A percentile compares a stretch with the other conserved stretches of the same genome.
phyloP scores from a whole-genome alignment of 2,888 invertebrate species.

The Drosophila affinis region DNA sequence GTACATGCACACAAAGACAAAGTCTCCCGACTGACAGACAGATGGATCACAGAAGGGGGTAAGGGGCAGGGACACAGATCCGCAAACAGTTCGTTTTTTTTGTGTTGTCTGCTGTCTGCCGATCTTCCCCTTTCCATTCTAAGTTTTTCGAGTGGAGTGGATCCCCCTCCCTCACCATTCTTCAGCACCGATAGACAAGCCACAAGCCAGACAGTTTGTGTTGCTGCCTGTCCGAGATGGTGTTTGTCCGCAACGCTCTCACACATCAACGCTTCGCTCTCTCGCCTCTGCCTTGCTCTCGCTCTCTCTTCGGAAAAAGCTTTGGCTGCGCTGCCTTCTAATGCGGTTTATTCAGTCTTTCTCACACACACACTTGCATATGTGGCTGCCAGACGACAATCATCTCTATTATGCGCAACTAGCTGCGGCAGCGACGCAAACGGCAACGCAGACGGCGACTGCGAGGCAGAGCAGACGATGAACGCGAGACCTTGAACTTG shows the following conservation, averaged over 20 bases:
- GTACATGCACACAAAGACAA: not conserved
- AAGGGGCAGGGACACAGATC: slow-evolving; percentile 2
- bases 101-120: slow-evolving; percentile 26
- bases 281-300: slow-evolving; percentile 14
- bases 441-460: slow-evolving; percentile 13
- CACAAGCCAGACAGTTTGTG: not conserved
- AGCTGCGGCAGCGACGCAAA: slow-evolving; percentile 36
- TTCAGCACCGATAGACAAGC: not conserved
- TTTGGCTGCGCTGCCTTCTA: slow-evolving; percentile 23
- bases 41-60: not conserved
- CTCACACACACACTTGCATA: slow-evolving; percentile 8
- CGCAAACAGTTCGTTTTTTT: slow-evolving; percentile 15
- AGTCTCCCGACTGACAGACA: not conserved
- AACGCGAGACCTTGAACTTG: slow-evolving; percentile 82
- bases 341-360: slow-evolving; percentile 30
- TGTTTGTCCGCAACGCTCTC: slow-evolving; percentile 58
- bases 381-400: slow-evolving; percentile 27
- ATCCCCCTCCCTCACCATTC: not conserved
- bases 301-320: not conserved
- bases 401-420: slow-evolving; percentile 63
- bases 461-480: slow-evolving; percentile 57
- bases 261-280: slow-evolving; percentile 26
- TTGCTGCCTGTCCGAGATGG: slow-evolving; percentile 52
- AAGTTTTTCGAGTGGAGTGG: not conserved
- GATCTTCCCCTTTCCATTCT: slow-evolving; percentile 10